These are phyloP conservation scores for Melanogrammus aeglefinus DNA, from an alignment of 2,797 vertebrate species.

Conservation along the genomic window DNA sequence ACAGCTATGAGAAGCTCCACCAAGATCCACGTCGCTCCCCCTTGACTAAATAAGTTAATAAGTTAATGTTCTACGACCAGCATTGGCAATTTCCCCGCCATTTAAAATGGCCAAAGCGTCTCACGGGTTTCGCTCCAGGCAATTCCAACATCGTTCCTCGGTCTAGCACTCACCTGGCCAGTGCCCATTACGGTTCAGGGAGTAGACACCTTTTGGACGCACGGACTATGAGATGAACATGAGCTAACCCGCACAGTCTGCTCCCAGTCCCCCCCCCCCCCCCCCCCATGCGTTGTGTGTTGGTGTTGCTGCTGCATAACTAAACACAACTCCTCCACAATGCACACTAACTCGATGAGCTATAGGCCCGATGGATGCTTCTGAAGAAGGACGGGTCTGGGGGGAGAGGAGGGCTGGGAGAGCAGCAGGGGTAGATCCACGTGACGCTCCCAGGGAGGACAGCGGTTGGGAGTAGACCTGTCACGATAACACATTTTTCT, in stretches of 20 bases:
- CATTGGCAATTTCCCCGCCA: too few species aligned
- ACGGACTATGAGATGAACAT: too few species aligned
- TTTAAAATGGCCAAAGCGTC: too few species aligned
- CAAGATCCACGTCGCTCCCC: too few species aligned
- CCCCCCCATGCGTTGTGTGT: conserved; percentile 19
- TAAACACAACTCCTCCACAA: conserved; percentile 44
- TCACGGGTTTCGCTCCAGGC: too few species aligned
- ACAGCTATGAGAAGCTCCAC: too few species aligned
- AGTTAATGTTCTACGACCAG: too few species aligned
- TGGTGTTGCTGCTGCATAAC: conserved; percentile 45
- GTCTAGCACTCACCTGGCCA: too few species aligned
- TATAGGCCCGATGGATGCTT: conserved; percentile 61
- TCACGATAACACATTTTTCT: too few species aligned
- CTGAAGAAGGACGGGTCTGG: conserved; percentile 57
- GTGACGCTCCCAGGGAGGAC: conserved; percentile 40
- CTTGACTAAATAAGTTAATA: too few species aligned
- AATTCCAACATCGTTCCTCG: too few species aligned
- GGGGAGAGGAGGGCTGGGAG: conserved; percentile 15
- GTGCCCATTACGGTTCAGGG: neutral
- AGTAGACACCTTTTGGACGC: conserved; percentile 17
- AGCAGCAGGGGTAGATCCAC: conserved; percentile 48
- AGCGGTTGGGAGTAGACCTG: too few species aligned
- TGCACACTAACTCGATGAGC: conserved; percentile 59
- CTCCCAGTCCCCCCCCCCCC: neutral
- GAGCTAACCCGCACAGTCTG: conserved; percentile 6